Evolutionary conservation across 2,113 vertebrate species (phyloP).

Genomic region (Pavo muticus): DNA sequence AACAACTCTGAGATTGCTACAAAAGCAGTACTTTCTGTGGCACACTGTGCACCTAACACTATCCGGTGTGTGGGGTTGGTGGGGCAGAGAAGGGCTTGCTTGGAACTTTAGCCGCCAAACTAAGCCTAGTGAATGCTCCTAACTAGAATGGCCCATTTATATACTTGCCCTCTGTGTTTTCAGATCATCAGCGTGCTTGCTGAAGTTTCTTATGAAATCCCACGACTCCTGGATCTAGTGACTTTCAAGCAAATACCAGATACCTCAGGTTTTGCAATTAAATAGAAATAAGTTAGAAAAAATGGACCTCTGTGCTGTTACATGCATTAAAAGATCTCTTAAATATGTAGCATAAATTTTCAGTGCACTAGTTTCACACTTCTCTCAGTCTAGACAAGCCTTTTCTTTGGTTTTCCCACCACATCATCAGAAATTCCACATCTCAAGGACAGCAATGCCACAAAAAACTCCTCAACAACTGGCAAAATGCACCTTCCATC

Average conservation of each 20-base stretch:
- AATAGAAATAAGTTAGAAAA: neutral
- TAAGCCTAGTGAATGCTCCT: neutral
- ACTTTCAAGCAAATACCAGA: neutral
- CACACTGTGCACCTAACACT: rapidly evolving
- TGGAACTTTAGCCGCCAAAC: neutral
- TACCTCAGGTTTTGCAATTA: neutral
- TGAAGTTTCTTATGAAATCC: neutral
- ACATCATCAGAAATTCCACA: neutral
- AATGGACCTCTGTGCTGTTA: neutral
- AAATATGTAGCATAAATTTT: neutral
- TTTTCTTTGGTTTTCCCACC: neutral
- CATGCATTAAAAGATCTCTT: neutral
- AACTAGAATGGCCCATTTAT: neutral
- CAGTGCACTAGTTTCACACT: neutral
- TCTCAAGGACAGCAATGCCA: neutral
- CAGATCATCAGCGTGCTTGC: neutral
- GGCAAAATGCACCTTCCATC: neutral
- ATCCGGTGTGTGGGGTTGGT: neutral
- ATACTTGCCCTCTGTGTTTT: neutral
- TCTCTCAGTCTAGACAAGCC: neutral
- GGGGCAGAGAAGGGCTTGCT: neutral
- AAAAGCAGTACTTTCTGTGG: neutral
- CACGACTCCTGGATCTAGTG: neutral
- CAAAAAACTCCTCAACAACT: neutral
- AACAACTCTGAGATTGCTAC: neutral